Percentiles rank a stretch among this genome's conserved stretches.
Evolutionary conservation across 2,113 vertebrate genomes (phyloP).

Genomic region (Tenebrosternarchus preto): DNA sequence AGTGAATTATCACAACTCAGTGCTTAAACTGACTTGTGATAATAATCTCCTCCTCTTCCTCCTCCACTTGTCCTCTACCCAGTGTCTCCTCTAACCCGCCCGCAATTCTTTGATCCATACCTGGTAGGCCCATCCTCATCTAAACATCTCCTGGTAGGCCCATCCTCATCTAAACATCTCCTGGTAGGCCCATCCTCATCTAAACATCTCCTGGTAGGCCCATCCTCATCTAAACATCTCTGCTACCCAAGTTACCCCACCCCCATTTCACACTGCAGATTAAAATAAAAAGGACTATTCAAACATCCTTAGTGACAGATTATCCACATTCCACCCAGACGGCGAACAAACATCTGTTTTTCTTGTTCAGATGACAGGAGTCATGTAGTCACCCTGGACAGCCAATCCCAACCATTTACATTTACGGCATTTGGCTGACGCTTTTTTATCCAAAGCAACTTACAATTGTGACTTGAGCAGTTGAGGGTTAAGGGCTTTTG

Average conservation of each 20-base stretch:
- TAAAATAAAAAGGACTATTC: no score
- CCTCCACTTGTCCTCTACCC: neutral
- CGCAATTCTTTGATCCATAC: neutral
- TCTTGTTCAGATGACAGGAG: no score
- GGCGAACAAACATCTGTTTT: neutral
- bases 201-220: neutral
- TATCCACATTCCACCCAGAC: neutral
- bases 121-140: neutral
- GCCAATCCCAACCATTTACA: no score
- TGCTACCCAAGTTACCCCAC: neutral
- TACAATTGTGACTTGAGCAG: no score
- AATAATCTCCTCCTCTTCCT: neutral
- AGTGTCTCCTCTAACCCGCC: neutral
- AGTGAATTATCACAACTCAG: neutral
- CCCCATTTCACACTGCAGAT: no score
- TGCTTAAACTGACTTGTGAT: neutral
- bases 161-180: neutral
- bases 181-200: no score
- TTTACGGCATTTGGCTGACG: no score
- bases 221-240: neutral
- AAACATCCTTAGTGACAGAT: no score
- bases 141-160: neutral
- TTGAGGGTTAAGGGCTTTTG: no score
- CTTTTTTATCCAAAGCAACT: no score
- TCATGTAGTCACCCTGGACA: no score